Evolutionary conservation across 2,888 invertebrate genomes (phyloP).

Genomic region (Corythucha ciliata): DNA sequence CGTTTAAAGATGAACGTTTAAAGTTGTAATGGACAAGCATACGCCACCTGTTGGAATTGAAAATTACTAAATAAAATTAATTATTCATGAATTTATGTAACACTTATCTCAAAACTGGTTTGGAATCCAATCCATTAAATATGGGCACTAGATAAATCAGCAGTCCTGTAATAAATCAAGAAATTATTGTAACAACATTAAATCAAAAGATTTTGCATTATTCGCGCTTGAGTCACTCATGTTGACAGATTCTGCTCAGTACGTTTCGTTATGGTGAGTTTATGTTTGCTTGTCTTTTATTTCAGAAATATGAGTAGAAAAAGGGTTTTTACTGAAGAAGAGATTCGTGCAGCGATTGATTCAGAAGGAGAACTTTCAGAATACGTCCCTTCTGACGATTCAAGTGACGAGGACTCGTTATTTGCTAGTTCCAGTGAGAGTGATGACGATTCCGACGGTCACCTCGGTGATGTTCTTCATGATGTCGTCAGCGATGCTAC

Average conservation of each 20-base stretch:
- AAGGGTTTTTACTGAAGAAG: not conserved
- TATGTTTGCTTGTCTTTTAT: slow-evolving; percentile 7
- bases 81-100: too few relatives aligned
- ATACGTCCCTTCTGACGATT: slow-evolving; percentile 9
- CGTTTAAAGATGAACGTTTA: too few relatives aligned
- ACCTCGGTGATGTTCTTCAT: slow-evolving; percentile 13
- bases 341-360: slow-evolving; percentile 4
- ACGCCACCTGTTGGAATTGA: too few relatives aligned
- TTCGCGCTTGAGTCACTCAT: slow-evolving; percentile 2
- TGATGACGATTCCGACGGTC: slow-evolving; percentile 11
- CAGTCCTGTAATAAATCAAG: too few relatives aligned
- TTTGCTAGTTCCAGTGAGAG: slow-evolving; percentile 14
- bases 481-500: slow-evolving; percentile 4
- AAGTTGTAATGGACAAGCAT: too few relatives aligned
- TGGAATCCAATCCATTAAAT: too few relatives aligned
- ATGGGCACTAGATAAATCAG: too few relatives aligned
- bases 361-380: slow-evolving; percentile 1
- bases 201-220: too few relatives aligned
- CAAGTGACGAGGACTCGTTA: slow-evolving; percentile 4
- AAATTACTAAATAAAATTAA: too few relatives aligned
- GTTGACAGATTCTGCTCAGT: not conserved
- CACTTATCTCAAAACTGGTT: too few relatives aligned
- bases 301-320: slow-evolving; percentile 6
- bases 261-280: slow-evolving; percentile 8
- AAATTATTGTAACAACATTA: too few relatives aligned